Evolutionary conservation across 2,888 invertebrate species (phyloP).

Genomic region (Lithodes maja): DNA sequence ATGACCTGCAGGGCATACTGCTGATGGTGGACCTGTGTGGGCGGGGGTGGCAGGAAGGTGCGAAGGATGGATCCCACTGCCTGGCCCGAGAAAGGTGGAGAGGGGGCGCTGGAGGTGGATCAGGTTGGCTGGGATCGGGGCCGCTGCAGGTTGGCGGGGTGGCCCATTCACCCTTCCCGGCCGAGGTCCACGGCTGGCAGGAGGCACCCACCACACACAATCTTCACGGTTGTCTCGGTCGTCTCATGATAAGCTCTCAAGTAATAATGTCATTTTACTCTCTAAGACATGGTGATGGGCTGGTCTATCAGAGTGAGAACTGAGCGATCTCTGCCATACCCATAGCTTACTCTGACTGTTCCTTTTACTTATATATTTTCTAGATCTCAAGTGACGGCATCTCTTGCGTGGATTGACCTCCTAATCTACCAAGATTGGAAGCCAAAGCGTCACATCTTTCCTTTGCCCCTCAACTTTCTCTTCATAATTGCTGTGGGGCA

Average conservation of each 20-base stretch:
- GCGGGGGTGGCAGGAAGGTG: not conserved
- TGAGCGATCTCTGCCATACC: no score
- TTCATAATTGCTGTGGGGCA: no score
- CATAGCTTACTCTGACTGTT: no score
- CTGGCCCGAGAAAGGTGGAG: slow-evolving; percentile 21
- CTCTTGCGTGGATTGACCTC: no score
- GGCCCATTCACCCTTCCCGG: slow-evolving; percentile 8
- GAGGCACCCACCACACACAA: slow-evolving; percentile 19
- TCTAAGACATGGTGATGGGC: no score
- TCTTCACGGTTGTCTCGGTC: slow-evolving; percentile 30
- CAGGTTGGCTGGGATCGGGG: slow-evolving; percentile 8
- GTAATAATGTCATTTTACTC: not conserved
- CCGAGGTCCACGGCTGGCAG: slow-evolving; percentile 26
- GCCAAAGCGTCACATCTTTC: no score
- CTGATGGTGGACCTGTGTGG: slow-evolving; percentile 48
- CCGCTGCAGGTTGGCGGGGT: slow-evolving; percentile 42
- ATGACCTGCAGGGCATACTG: slow-evolving; percentile 14
- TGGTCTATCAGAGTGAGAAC: no score
- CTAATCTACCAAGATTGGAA: no score
- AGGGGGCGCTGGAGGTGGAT: not conserved
- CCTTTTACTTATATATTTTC: no score
- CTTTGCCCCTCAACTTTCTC: no score
- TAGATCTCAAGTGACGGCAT: no score
- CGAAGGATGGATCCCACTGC: slow-evolving; percentile 26
- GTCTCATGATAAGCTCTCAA: slow-evolving; percentile 28